Evolutionary conservation across 1,140 invertebrate species (phyloP).

Genomic region (Babylonia areolata): DNA sequence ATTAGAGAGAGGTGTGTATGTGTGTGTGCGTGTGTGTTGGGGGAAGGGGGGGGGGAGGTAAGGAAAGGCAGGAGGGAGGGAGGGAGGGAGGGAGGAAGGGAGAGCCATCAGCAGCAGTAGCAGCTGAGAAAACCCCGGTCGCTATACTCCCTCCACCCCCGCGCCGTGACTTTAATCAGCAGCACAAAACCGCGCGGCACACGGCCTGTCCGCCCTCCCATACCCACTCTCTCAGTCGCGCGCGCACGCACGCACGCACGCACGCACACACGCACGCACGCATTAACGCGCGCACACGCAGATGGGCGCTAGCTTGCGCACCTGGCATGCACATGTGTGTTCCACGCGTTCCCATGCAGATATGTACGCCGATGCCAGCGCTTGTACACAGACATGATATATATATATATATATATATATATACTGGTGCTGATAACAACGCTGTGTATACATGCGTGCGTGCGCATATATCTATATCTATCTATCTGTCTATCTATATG

Average conservation of each 20-base stretch:
- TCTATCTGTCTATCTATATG: no score
- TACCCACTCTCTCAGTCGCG: not conserved
- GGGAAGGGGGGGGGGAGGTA: not conserved
- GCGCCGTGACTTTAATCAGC: not conserved
- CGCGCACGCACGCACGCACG: not conserved
- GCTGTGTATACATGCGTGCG: no score
- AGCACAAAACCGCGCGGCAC: not conserved
- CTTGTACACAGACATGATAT: no score
- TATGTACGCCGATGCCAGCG: no score
- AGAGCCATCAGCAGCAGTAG: not conserved
- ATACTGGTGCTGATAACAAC: no score
- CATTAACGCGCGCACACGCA: not conserved
- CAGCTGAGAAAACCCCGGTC: not conserved
- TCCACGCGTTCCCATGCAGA: no score
- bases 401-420: no score
- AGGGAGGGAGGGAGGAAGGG: not conserved
- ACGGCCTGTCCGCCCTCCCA: not conserved
- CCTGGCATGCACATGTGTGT: no score
- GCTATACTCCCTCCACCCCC: not conserved
- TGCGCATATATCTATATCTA: no score
- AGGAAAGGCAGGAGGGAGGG: not conserved
- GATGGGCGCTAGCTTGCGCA: no score
- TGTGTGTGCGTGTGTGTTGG: no score
- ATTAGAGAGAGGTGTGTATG: no score
- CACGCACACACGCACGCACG: not conserved